These are phyloP conservation scores for Anguilla marmorata DNA, from an alignment of 2,797 vertebrate species.

Conservation along the genomic window DNA sequence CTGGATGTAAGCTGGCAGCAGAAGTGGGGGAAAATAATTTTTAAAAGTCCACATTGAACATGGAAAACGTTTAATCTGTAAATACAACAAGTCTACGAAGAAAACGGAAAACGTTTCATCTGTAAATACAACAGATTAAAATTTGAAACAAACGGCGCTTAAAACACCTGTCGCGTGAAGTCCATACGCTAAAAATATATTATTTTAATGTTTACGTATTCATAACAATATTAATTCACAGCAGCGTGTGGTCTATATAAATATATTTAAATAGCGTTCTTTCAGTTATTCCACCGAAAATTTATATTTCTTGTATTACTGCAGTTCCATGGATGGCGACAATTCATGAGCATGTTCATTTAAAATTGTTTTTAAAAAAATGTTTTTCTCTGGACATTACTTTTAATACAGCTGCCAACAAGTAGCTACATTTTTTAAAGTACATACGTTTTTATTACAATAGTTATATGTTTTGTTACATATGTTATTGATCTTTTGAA, in stretches of 20 bases:
- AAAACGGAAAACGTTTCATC: neutral
- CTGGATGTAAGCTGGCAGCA: constrained; percentile 82
- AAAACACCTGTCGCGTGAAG: neutral
- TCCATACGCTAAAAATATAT: too few species aligned
- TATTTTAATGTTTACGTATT: neutral
- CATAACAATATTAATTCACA: neutral
- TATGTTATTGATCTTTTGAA: neutral
- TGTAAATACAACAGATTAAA: neutral
- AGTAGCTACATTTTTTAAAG: neutral
- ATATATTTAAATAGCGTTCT: neutral
- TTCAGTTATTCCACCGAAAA: neutral
- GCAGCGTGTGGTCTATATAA: neutral
- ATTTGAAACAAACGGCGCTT: neutral
- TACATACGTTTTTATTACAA: neutral
- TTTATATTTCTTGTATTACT: neutral
- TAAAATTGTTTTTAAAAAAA: neutral
- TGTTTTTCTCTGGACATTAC: neutral
- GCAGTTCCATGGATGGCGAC: neutral
- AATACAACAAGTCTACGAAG: neutral
- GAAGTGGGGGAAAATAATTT: neutral
- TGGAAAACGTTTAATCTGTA: neutral
- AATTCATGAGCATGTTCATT: neutral
- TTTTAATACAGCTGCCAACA: neutral
- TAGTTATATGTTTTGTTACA: neutral
- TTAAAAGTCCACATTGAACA: neutral